phyloP scores from a whole-genome alignment of 2,113 vertebrate species.

The Hystrix brachyura region DNA sequence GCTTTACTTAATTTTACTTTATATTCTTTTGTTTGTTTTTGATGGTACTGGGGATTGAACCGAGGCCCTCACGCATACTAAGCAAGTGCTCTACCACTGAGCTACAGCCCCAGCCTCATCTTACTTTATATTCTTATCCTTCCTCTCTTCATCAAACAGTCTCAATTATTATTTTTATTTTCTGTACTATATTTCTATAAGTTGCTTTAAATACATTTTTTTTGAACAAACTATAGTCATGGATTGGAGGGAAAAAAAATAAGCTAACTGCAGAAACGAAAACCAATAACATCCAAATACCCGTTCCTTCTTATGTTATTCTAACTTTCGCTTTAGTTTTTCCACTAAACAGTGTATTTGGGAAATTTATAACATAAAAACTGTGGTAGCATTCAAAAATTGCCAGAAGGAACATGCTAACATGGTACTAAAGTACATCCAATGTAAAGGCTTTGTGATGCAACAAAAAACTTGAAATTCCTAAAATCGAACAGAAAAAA shows the following conservation, averaged over 20 bases:
- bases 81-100: too few relatives aligned
- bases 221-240: background rate
- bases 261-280: background rate
- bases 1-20: slow-evolving; percentile 27
- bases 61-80: too few relatives aligned
- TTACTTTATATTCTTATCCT: background rate
- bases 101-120: too few relatives aligned
- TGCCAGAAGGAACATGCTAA: background rate
- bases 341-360: slow-evolving; percentile 6
- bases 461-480: slow-evolving; percentile 13
- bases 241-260: background rate
- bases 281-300: background rate
- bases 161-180: slow-evolving; percentile 43
- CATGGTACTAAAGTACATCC: background rate
- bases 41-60: too few relatives aligned
- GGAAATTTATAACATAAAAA: slow-evolving; percentile 42
- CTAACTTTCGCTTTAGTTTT: slow-evolving; percentile 9
- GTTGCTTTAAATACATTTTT: slow-evolving; percentile 30
- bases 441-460: slow-evolving; percentile 24
- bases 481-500: slow-evolving; percentile 36
- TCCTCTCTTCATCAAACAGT: background rate
- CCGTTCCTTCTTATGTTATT: background rate
- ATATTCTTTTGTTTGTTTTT: background rate
- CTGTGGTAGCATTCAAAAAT: background rate
- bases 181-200: slow-evolving; percentile 42